Evolutionary conservation across 1,140 invertebrate species (phyloP).

Genomic region (Heterodera schachtii): DNA sequence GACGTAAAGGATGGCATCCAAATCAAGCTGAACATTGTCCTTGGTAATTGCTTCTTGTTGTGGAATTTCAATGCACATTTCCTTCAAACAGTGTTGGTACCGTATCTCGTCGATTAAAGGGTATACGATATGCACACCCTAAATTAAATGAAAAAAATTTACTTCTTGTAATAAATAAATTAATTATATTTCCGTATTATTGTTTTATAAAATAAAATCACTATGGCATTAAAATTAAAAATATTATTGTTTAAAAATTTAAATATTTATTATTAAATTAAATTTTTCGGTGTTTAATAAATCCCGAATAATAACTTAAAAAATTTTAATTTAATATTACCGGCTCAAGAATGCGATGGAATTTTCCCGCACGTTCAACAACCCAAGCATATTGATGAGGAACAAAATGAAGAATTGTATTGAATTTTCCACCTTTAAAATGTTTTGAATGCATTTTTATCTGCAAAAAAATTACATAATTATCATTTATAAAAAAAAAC

Average conservation of each 20-base stretch:
- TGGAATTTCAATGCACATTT: conserved; percentile 98
- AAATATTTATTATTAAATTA: no score
- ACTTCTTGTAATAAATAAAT: background rate
- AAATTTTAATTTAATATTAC: conserved; percentile 25
- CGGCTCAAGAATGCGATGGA: conserved; percentile 51
- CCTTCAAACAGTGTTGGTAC: conserved; percentile 97
- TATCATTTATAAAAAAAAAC: no score
- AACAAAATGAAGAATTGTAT: conserved; percentile 77
- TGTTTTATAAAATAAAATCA: no score
- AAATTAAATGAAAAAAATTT: background rate
- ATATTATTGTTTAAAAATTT: no score
- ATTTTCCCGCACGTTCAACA: conserved; percentile 83
- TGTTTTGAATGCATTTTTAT: conserved; percentile 12
- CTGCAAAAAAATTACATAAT: no score
- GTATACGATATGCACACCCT: conserved; percentile 87
- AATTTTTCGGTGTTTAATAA: no score
- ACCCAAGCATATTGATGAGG: conserved; percentile 99
- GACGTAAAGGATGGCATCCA: conserved; percentile 81
- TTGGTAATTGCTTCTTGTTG: conserved; percentile 95
- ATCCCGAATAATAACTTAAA: no score
- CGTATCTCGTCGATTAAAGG: conserved; percentile 90
- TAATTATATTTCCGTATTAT: background rate
- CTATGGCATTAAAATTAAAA: no score
- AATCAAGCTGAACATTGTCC: conserved; percentile 71
- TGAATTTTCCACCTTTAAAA: conserved; percentile 28